Evolutionary conservation across 1,140 invertebrate genomes (phyloP).

Genomic region (Drosophila virilis): DNA sequence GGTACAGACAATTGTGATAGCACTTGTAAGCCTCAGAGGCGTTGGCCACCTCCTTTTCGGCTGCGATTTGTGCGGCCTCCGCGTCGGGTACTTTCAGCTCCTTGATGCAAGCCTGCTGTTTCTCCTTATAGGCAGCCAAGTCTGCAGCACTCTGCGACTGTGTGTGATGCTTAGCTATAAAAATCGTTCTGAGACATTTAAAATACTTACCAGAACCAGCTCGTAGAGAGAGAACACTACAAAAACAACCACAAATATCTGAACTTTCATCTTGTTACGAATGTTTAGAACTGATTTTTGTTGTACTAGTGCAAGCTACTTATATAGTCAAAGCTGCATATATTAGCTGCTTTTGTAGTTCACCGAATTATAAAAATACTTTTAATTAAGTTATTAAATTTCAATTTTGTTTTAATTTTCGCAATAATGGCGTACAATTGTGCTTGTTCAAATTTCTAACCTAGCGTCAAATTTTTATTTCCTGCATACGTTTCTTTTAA

Average conservation of each 20-base stretch:
- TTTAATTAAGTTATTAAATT: conserved; percentile 64
- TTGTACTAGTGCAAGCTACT: neutral
- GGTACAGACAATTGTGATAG: conserved; percentile 66
- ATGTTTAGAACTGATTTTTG: conserved; percentile 18
- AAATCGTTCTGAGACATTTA: neutral
- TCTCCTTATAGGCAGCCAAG: conserved; percentile 44
- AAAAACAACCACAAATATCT: conserved; percentile 21
- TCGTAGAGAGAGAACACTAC: conserved; percentile 32
- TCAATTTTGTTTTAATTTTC: conserved; percentile 48
- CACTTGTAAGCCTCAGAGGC: conserved; percentile 58
- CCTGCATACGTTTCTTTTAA: neutral
- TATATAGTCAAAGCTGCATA: neutral
- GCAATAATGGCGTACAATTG: no score
- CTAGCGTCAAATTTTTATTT: conserved; percentile 38
- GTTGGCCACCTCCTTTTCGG: conserved; percentile 55
- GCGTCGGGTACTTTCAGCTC: conserved; percentile 52
- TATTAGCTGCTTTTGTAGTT: neutral
- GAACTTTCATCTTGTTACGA: conserved; percentile 41
- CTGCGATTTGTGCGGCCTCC: conserved; percentile 38
- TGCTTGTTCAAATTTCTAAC: neutral
- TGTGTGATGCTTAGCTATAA: neutral
- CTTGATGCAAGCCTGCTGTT: conserved; percentile 65
- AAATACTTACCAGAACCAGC: conserved; percentile 23
- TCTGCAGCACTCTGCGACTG: conserved; percentile 55
- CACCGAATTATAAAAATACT: neutral